phyloP scores from a whole-genome alignment of 2,797 vertebrate genomes.

The Delichon dasypus region DNA sequence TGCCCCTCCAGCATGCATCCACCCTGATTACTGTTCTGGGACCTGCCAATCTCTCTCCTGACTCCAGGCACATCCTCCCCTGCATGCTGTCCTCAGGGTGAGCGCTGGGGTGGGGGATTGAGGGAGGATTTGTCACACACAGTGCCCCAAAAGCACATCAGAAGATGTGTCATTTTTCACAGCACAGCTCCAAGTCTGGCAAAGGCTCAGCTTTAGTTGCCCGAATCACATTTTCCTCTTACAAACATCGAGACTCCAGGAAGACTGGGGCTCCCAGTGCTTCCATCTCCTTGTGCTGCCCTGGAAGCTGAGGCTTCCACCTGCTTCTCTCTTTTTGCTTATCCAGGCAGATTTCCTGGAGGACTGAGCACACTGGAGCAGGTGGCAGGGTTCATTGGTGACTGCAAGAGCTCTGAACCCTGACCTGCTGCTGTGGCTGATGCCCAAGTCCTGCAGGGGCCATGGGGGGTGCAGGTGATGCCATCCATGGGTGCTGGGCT shows the following conservation, averaged over 20 bases:
- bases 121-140: not conserved
- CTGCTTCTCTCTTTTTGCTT: not conserved
- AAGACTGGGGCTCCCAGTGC: not conserved
- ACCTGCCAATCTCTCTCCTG: not conserved
- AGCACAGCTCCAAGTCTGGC: not conserved
- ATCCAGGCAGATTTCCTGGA: not conserved
- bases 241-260: not conserved
- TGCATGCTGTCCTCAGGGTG: accelerated
- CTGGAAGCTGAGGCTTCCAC: not conserved
- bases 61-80: not conserved
- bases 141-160: not conserved
- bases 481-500: not conserved
- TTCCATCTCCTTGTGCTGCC: not conserved
- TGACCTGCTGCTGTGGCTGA: accelerated
- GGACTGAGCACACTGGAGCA: not conserved
- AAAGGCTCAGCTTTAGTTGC: not conserved
- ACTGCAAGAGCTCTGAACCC: not conserved
- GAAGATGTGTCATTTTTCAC: not conserved
- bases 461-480: not conserved
- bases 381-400: not conserved
- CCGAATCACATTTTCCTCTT: not conserved
- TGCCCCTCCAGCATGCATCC: not conserved
- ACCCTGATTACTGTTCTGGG: not conserved
- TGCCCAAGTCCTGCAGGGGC: not conserved
- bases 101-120: not conserved